Percentiles rank a stretch among this genome's conserved stretches.
Evolutionary conservation across 2,888 invertebrate genomes (phyloP).

Genomic region (Andrena hattorfiana): DNA sequence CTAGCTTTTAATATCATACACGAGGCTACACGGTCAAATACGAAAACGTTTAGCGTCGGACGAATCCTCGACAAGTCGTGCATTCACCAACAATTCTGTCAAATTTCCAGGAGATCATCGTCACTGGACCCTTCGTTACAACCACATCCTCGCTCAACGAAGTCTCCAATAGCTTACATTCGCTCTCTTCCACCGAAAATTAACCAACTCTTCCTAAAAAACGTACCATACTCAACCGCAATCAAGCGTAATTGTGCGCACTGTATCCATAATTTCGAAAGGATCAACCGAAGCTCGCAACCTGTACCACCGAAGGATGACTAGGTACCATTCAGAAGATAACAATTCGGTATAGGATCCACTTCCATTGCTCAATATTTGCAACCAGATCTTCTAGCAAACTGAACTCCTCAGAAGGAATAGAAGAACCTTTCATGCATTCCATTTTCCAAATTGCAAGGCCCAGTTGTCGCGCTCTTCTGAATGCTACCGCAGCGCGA

Average conservation of each 20-base stretch:
- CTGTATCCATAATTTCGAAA: neutral
- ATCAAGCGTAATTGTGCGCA: conserved; percentile 40
- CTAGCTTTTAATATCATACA: conserved; percentile 63
- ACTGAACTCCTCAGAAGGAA: neutral
- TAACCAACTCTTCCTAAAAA: neutral
- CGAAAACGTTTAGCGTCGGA: conserved; percentile 53
- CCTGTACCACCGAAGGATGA: neutral
- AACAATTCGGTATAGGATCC: no score
- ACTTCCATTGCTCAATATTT: no score
- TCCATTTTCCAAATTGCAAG: neutral
- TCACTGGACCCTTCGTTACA: conserved; percentile 55
- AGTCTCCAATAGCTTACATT: conserved; percentile 22
- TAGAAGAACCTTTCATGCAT: neutral
- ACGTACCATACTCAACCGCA: neutral
- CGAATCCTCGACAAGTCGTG: neutral
- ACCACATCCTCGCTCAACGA: conserved; percentile 19
- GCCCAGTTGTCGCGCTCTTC: neutral
- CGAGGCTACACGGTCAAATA: conserved; percentile 67
- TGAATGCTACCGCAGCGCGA: neutral
- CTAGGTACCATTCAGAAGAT: no score
- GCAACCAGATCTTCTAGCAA: no score
- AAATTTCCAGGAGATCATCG: neutral
- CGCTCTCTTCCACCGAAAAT: neutral
- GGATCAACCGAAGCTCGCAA: neutral
- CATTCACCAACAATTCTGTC: conserved; percentile 11